Evolutionary conservation across 1,140 invertebrate species (phyloP).

Genomic region (Macrostomum lignano): DNA sequence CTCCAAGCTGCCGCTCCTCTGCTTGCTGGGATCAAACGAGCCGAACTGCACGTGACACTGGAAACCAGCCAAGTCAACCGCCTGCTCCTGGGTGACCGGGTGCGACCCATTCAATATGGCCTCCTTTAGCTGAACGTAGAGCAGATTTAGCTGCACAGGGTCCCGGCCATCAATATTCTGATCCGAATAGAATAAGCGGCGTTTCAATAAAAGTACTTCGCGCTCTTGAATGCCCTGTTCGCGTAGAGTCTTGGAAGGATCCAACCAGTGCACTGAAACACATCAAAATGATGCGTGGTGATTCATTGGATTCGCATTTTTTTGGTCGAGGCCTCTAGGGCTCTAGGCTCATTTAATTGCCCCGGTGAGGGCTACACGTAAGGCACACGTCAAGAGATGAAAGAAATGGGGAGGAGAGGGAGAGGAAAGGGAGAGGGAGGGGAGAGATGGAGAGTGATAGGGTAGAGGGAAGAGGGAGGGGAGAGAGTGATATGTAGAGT

Average conservation of each 20-base stretch:
- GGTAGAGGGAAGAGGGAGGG: no score
- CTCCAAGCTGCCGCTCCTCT: constrained; percentile 79
- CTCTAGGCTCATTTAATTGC: no score
- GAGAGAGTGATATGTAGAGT: no score
- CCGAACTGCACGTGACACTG: constrained; percentile 96
- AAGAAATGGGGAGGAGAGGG: no score
- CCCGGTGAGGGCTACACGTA: no score
- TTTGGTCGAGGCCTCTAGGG: background rate
- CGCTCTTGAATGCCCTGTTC: constrained; percentile 80
- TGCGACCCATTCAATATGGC: constrained; percentile 91
- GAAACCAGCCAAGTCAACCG: constrained; percentile 78
- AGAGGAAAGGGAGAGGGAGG: no score
- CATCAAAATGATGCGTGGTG: background rate
- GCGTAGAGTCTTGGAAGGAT: constrained; percentile 72
- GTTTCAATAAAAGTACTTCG: constrained; percentile 58
- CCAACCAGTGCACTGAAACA: constrained; percentile 72
- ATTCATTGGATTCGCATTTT: constrained; percentile 3
- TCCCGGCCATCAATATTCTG: constrained; percentile 92
- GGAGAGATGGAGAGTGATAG: no score
- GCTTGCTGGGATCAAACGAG: constrained; percentile 65
- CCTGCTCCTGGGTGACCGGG: constrained; percentile 81
- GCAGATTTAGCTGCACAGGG: constrained; percentile 77
- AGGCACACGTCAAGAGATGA: no score
- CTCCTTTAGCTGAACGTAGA: constrained; percentile 80
- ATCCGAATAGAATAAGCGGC: constrained; percentile 96